Evolutionary conservation across 2,113 vertebrate genomes (phyloP).

Genomic region (Crotalus helleri): DNA sequence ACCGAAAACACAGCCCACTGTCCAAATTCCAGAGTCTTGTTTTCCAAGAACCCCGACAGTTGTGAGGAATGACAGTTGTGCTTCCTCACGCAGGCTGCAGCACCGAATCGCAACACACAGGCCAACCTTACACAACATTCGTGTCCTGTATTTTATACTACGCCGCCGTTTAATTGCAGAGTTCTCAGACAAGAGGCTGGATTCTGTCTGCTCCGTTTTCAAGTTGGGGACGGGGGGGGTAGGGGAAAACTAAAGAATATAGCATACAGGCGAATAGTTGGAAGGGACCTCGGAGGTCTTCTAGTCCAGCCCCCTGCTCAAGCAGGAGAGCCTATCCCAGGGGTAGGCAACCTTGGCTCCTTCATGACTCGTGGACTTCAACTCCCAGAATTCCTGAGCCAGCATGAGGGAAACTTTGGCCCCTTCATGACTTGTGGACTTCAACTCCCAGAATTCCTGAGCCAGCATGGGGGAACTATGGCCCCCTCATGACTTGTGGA

Average conservation of each 20-base stretch:
- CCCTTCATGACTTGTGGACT: too few relatives aligned
- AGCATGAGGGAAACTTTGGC: too few relatives aligned
- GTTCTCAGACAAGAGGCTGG: not conserved
- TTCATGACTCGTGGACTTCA: too few relatives aligned
- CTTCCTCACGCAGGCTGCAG: not conserved
- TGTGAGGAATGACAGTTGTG: not conserved
- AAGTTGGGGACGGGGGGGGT: not conserved
- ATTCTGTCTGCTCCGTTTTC: not conserved
- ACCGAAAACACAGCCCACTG: not conserved
- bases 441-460: too few relatives aligned
- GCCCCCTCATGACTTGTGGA: too few relatives aligned
- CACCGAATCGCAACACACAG: not conserved
- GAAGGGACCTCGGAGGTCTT: not conserved
- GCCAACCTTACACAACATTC: not conserved
- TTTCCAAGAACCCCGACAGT: not conserved
- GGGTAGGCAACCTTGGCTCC: too few relatives aligned
- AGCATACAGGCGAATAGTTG: not conserved
- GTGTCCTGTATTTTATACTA: not conserved
- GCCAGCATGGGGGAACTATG: too few relatives aligned
- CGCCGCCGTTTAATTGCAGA: not conserved
- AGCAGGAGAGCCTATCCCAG: not conserved
- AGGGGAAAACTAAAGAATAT: not conserved
- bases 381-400: too few relatives aligned
- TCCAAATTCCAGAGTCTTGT: not conserved
- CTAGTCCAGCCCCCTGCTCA: not conserved